These are phyloP conservation scores for Herpetotheres cachinnans DNA, from an alignment of 2,113 vertebrate species.

Conservation along the genomic window DNA sequence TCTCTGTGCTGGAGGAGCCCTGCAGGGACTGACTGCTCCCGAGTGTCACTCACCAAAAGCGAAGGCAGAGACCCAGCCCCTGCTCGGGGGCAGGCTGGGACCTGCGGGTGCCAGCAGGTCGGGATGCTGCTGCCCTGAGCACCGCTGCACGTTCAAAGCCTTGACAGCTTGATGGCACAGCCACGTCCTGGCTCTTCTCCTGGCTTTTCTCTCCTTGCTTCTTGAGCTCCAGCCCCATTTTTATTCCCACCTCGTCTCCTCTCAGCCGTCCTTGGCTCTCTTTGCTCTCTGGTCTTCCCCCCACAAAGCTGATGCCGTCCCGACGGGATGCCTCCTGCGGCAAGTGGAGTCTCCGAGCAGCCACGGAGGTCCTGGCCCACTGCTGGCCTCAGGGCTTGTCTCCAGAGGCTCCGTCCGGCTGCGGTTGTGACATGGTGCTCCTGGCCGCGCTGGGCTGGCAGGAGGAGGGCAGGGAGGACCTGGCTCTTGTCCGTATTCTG, in stretches of 20 bases:
- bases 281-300: not conserved
- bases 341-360: not conserved
- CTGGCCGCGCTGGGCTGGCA: not conserved
- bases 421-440: not conserved
- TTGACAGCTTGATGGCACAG: not conserved
- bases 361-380: not conserved
- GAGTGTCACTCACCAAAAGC: accelerated
- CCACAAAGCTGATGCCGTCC: not conserved
- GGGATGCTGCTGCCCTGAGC: not conserved
- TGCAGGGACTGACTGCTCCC: accelerated
- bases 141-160: accelerated
- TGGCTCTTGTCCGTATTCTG: not conserved
- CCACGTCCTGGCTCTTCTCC: not conserved
- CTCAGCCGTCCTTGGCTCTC: not conserved
- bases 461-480: not conserved
- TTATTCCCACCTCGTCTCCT: not conserved
- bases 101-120: accelerated
- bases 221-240: not conserved
- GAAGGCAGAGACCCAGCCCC: not conserved
- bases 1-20: not conserved
- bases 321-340: not conserved
- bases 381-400: accelerated
- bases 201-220: not conserved
- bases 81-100: not conserved
- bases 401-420: not conserved